A percentile compares a stretch with the other conserved stretches of the same genome.
These are phyloP conservation scores for Dicrostonyx torquatus DNA, from an alignment of 2,797 vertebrate species.

Conservation along the genomic window DNA sequence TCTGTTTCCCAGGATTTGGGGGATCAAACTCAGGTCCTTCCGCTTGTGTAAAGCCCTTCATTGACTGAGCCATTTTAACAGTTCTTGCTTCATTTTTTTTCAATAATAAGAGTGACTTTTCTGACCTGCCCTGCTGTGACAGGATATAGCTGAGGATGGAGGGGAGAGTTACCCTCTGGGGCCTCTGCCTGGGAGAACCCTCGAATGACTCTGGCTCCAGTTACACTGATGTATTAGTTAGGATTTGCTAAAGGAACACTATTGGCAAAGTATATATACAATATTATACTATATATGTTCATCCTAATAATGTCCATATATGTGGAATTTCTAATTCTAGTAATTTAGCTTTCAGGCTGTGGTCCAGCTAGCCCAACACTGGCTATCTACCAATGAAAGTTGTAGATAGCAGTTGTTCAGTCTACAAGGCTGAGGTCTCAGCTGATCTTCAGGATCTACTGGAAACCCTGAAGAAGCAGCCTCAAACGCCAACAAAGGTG, in stretches of 20 bases:
- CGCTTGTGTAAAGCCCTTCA: neutral
- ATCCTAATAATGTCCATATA: neutral
- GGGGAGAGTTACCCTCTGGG: fast-evolving
- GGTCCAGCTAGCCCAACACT: neutral
- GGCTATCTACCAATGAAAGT: neutral
- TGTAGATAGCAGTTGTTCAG: neutral
- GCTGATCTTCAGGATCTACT: neutral
- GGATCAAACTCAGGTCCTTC: neutral
- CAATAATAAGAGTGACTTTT: neutral
- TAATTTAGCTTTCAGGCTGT: neutral
- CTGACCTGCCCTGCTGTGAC: fast-evolving
- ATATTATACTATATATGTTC: neutral
- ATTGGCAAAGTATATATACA: neutral
- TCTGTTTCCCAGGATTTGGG: neutral
- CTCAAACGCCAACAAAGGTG: too few species aligned
- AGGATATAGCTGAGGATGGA: fast-evolving
- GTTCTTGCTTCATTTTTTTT: neutral
- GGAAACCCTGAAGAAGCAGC: neutral
- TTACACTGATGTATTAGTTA: neutral
- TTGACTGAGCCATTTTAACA: neutral
- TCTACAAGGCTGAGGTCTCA: neutral
- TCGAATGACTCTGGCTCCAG: neutral
- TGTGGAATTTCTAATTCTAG: neutral
- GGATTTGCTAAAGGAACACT: neutral
- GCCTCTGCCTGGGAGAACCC: neutral